phyloP scores from a whole-genome alignment of 1,140 invertebrate genomes.

The Cydia strobilella region DNA sequence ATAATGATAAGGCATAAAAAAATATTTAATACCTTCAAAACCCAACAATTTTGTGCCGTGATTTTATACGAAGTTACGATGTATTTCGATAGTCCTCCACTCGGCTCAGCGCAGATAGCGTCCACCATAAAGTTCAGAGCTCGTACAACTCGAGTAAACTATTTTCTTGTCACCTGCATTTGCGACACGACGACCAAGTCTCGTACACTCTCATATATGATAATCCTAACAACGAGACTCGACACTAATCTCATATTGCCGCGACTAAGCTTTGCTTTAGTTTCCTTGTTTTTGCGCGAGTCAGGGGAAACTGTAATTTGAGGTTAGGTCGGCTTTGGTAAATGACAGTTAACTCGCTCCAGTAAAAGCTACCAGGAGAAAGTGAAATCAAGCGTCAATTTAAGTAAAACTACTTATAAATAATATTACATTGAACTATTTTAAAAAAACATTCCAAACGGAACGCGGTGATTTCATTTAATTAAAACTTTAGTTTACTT shows the following conservation, averaged over 20 bases:
- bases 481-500: no score
- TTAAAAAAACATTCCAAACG: no score
- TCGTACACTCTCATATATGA: background rate
- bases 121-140: background rate
- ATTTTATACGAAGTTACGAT: no score
- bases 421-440: no score
- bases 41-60: no score
- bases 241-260: slow-evolving; percentile 30
- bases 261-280: slow-evolving; percentile 10
- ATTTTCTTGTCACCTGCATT: background rate
- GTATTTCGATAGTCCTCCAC: no score
- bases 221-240: slow-evolving; percentile 23
- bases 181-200: background rate
- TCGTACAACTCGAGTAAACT: background rate
- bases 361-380: no score
- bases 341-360: background rate
- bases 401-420: no score
- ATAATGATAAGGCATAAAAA: no score
- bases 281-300: slow-evolving; percentile 17
- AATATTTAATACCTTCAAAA: no score
- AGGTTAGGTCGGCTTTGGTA: background rate
- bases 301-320: slow-evolving; percentile 12
- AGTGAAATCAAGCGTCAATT: no score
- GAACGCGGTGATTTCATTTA: no score
- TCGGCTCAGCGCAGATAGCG: background rate